Evolutionary conservation across 2,888 invertebrate genomes (phyloP).

Genomic region (Fragum whitleyi): DNA sequence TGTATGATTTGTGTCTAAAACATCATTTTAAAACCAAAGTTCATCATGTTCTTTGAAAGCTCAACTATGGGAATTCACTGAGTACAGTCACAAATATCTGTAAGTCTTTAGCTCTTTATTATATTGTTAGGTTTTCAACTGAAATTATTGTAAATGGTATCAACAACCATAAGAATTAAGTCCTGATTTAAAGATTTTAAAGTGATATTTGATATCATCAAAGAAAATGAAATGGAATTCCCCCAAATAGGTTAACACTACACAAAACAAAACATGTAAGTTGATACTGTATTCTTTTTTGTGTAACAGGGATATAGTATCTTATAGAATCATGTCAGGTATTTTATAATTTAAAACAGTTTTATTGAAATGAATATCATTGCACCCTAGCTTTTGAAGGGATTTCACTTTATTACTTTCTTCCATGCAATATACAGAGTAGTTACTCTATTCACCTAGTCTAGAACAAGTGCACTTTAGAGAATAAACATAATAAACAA

Average conservation of each 20-base stretch:
- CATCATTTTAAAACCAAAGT: too few species aligned
- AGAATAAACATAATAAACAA: constrained; percentile 1
- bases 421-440: constrained; percentile 9
- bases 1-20: too few species aligned
- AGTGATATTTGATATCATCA: background rate
- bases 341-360: background rate
- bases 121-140: too few species aligned
- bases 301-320: background rate
- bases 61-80: too few species aligned
- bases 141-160: too few species aligned
- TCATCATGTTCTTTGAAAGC: too few species aligned
- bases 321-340: background rate
- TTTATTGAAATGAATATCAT: background rate
- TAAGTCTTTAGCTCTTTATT: too few species aligned
- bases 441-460: background rate
- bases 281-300: background rate
- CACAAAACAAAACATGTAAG: background rate
- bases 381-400: constrained; percentile 1
- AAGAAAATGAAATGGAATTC: background rate
- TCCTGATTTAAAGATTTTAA: too few species aligned
- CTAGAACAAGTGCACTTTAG: background rate
- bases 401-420: constrained; percentile 20
- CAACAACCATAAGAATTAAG: too few species aligned
- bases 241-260: background rate
- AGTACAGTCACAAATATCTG: too few species aligned